Evolutionary conservation across 1,140 invertebrate species (phyloP), one percentile per base, ranked within the genome.

Genomic region (Agrilus planipennis): DNA sequence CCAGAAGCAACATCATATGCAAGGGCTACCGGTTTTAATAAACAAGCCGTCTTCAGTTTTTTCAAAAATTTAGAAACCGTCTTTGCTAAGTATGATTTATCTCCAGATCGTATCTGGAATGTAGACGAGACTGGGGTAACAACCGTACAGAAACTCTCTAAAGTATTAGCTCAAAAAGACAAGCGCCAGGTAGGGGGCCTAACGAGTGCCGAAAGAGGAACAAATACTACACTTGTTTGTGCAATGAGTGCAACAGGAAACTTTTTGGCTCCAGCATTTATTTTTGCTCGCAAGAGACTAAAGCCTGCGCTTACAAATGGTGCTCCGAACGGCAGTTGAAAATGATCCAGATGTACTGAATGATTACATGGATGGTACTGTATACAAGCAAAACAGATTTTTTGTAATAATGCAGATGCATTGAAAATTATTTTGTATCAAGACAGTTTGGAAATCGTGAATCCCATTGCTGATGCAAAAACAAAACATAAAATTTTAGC

Each of bases 91-190:
- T 28, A 28, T 39, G 18, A 53, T 36, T 41, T 51, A 48, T 9
- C 29, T 40, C 52, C 44, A 41, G 37, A 29, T 20, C 28, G 42
- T 27, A 56, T 66, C 23, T 66, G 55, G 37, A 64, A 66, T 49
- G 29, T 57, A 18, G 62, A 64, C 47, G 63, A 69, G 49, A 67
- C 57, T 22, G 62, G 59, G 10, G 42, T 60, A 12, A 63, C 56
- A 5, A 65, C 61, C 12, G 64, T 67, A 9, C 58, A 63, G 39
- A 62, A 58, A 17, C 51, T 54, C n/a, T 35, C 32, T n/a, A 65
- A 56, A 54, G 46, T 65, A 29, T 31, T 67, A 27, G 58, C 60
- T 37, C 42, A 25, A 7, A 57, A 50, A 53, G 51, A 50, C 5
- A 29, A 42, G 15, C 60, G 54, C 42, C 61, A 66, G 53, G 49